Conservation (phyloP, 2,888 invertebrate species). For the Theristus sp. region DNA sequence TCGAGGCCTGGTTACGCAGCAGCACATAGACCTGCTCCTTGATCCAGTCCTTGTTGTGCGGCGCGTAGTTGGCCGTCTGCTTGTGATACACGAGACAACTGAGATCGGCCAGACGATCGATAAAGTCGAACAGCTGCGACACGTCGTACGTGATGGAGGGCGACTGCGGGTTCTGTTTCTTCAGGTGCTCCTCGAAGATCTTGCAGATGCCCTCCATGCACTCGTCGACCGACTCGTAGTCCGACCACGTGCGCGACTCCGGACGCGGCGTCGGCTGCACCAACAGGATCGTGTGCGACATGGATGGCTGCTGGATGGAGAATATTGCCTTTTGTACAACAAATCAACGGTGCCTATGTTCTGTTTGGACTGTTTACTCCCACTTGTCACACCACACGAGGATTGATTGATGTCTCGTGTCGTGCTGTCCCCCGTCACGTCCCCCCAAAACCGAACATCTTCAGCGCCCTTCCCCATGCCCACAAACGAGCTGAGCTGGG, state of each 20-base stretch:
- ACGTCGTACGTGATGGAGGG: slow-evolving; percentile 96
- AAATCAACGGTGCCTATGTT: too few relatives aligned
- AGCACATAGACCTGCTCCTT: slow-evolving; percentile 94
- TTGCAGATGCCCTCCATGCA: slow-evolving; percentile 58
- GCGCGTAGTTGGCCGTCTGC: slow-evolving; percentile 81
- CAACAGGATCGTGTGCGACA: slow-evolving; percentile 86
- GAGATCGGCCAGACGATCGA: slow-evolving; percentile 82
- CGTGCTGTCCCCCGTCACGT: too few relatives aligned
- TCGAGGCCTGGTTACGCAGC: slow-evolving; percentile 66
- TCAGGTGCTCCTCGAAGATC: slow-evolving; percentile 94
- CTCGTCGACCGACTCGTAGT: slow-evolving; percentile 59
- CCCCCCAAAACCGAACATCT: too few relatives aligned
- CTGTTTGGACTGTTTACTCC: too few relatives aligned
- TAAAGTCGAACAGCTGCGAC: slow-evolving; percentile 78
- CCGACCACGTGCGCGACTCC: slow-evolving; percentile 88
- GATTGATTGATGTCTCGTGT: too few relatives aligned
- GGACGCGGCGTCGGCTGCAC: slow-evolving; percentile 82
- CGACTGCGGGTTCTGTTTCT: slow-evolving; percentile 75
- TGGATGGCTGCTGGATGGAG: too few relatives aligned
- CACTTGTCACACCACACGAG: too few relatives aligned
- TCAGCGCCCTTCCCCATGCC: too few relatives aligned
- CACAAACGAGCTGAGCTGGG: too few relatives aligned
- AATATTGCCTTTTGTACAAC: too few relatives aligned
- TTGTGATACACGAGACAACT: slow-evolving; percentile 63
- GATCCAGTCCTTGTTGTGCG: slow-evolving; percentile 97